These are phyloP conservation scores for Nemoura dubitans DNA, from an alignment of 2,888 invertebrate species.

Conservation along the genomic window DNA sequence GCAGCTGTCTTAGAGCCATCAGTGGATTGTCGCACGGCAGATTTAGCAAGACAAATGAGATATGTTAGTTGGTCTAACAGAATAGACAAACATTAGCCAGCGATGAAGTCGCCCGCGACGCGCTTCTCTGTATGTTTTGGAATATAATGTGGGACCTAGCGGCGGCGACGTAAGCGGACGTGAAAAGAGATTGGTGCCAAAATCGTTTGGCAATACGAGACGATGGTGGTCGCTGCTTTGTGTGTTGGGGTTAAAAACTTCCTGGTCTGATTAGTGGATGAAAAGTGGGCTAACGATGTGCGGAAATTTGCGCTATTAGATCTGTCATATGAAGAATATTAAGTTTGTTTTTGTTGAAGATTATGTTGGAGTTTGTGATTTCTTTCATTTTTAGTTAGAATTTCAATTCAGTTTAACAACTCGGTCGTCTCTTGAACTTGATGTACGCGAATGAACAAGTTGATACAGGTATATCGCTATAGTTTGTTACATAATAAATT, in stretches of 20 bases:
- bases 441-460: too few relatives aligned
- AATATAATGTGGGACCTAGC: neutral
- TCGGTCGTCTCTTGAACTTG: too few relatives aligned
- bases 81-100: slow-evolving; percentile 37
- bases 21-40: slow-evolving; percentile 48
- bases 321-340: too few relatives aligned
- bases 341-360: too few relatives aligned
- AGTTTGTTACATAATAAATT: too few relatives aligned
- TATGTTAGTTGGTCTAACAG: slow-evolving; percentile 32
- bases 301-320: neutral
- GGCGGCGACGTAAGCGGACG: neutral
- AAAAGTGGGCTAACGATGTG: neutral
- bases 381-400: too few relatives aligned
- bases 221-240: neutral
- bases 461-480: too few relatives aligned
- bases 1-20: slow-evolving; percentile 46
- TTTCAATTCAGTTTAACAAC: too few relatives aligned
- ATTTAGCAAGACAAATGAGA: slow-evolving; percentile 49
- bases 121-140: neutral
- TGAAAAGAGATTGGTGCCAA: neutral
- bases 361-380: too few relatives aligned
- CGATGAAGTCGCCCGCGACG: slow-evolving; percentile 16
- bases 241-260: too few relatives aligned
- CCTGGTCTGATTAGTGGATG: neutral
- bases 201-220: neutral